Evolutionary conservation across 2,888 invertebrate species (phyloP).

Genomic region (Drosophila borborema): DNA sequence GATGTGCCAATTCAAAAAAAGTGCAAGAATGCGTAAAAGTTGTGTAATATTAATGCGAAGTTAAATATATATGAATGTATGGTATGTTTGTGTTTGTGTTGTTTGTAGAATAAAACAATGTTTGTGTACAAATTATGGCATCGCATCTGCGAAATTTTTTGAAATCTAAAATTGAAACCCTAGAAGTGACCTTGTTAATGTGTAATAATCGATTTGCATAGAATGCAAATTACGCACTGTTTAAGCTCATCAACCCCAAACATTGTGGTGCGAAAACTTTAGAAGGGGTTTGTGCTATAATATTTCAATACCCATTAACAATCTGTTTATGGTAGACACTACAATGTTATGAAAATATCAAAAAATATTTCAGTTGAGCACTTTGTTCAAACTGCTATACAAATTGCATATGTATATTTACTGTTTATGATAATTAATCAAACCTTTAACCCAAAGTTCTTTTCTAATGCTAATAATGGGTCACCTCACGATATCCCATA

Average conservation of each 20-base stretch:
- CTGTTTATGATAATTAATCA: background rate
- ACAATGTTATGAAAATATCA: background rate
- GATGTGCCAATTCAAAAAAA: too few relatives aligned
- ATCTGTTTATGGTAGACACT: background rate
- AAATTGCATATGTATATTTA: background rate
- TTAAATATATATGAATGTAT: slow-evolving; percentile 8
- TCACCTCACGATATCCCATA: background rate
- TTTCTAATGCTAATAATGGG: background rate
- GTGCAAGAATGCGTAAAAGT: background rate
- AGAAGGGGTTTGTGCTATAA: background rate
- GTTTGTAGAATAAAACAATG: slow-evolving; percentile 40
- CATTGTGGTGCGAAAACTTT: background rate
- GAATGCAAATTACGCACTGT: background rate
- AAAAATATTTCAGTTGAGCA: background rate
- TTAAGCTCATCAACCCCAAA: background rate
- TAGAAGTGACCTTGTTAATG: background rate
- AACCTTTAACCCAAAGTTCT: rapidly evolving
- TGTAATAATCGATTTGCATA: slow-evolving; percentile 5
- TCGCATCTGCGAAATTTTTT: background rate
- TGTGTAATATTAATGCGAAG: background rate
- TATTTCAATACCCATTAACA: background rate
- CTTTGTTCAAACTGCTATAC: background rate
- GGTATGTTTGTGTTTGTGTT: slow-evolving; percentile 33
- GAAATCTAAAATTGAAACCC: background rate
- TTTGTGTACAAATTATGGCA: slow-evolving; percentile 47